Evolutionary conservation across 2,888 invertebrate species (phyloP).

Genomic region (Eupithecia abbreviata): DNA sequence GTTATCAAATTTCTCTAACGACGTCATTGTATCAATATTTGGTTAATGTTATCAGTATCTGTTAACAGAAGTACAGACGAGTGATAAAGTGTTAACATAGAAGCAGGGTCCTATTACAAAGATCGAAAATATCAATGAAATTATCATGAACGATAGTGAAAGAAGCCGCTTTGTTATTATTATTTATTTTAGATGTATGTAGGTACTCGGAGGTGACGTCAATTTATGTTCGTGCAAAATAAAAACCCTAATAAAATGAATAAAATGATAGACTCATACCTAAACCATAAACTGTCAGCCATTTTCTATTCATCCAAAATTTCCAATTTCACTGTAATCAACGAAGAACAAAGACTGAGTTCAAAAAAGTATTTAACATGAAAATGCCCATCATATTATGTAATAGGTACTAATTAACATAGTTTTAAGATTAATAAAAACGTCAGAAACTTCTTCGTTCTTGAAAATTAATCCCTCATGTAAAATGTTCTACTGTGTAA

Average conservation of each 20-base stretch:
- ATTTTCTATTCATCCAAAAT: background rate
- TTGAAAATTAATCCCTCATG: background rate
- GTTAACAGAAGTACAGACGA: conserved; percentile 48
- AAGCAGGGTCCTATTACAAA: background rate
- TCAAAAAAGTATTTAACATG: background rate
- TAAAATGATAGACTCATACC: background rate
- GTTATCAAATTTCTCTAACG: conserved; percentile 14
- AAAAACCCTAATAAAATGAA: background rate
- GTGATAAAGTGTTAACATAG: conserved; percentile 25
- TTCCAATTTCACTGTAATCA: background rate
- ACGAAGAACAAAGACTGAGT: background rate
- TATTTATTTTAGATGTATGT: background rate
- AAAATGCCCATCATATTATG: background rate
- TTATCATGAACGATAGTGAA: background rate
- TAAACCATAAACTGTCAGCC: background rate
- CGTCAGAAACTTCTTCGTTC: background rate
- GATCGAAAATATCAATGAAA: background rate
- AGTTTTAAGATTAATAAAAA: too few species aligned
- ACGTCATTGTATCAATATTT: conserved; percentile 73
- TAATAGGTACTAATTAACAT: too few species aligned
- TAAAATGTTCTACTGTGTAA: background rate
- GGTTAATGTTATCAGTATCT: conserved; percentile 65
- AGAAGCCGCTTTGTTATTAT: background rate
- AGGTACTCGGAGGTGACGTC: background rate
- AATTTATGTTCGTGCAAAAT: background rate